phyloP scores from a whole-genome alignment of 2,113 vertebrate genomes.

The human region DNA sequence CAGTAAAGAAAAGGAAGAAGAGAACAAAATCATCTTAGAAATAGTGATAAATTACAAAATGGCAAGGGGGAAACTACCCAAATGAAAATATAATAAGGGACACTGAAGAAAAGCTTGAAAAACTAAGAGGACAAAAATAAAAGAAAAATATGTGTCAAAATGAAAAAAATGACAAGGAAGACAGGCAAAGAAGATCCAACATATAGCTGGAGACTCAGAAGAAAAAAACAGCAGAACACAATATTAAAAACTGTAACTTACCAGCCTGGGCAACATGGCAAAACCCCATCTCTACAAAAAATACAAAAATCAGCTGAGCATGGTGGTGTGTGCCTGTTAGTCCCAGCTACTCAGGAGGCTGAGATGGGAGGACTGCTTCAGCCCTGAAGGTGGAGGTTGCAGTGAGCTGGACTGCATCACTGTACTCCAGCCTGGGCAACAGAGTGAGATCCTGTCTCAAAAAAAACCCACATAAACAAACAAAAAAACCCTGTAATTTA shows the following conservation, averaged over 20 bases:
- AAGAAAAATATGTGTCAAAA: background rate
- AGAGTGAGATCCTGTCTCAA: too few species aligned
- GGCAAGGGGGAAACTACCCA: background rate
- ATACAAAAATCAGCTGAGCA: too few species aligned
- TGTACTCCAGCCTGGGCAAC: too few species aligned
- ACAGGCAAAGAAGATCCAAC: background rate
- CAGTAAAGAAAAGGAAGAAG: background rate
- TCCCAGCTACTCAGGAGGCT: too few species aligned
- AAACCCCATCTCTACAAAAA: too few species aligned
- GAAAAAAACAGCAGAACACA: background rate
- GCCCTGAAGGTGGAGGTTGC: too few species aligned
- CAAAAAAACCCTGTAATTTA: background rate
- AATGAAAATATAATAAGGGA: background rate
- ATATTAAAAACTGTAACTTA: background rate
- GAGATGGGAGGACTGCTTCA: too few species aligned
- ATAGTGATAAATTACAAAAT: background rate
- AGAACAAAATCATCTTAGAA: constrained; percentile 25
- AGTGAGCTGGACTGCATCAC: too few species aligned
- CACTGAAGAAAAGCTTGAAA: background rate
- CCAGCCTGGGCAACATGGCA: too few species aligned
- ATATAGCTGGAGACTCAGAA: background rate
- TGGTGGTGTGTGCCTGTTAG: too few species aligned
- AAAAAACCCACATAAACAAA: too few species aligned
- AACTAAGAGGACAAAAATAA: background rate
- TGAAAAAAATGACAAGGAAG: background rate